Percentiles rank a stretch among this genome's conserved stretches.
Conservation (phyloP, 2,113 vertebrate species). For the Upupa epops region DNA sequence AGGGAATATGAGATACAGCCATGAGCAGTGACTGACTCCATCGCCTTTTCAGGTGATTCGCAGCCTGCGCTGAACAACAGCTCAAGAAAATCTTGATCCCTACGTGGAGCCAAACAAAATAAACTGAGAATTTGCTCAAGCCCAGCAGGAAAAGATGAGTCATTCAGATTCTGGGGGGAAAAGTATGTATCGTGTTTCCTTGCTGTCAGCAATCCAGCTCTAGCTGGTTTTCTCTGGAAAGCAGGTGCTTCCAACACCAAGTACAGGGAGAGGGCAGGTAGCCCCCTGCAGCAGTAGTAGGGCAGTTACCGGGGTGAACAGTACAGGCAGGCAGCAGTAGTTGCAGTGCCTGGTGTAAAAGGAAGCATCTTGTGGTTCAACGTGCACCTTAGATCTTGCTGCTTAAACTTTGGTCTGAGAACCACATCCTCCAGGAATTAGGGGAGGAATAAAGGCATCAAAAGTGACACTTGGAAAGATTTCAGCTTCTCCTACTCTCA, state of each 20-base stretch:
- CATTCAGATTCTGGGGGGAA: slow-evolving; percentile 41
- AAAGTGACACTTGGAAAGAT: background rate
- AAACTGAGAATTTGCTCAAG: slow-evolving; percentile 21
- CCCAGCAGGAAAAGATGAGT: slow-evolving; percentile 56
- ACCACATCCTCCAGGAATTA: background rate
- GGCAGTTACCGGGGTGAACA: too few species aligned
- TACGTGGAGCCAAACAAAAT: slow-evolving; percentile 27
- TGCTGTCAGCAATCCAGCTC: slow-evolving; percentile 14
- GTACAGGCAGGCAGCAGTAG: background rate
- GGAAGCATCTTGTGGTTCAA: background rate
- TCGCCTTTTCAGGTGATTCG: background rate
- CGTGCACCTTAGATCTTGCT: background rate
- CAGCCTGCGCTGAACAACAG: background rate
- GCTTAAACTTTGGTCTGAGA: background rate
- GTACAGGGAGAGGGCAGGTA: background rate
- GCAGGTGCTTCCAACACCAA: slow-evolving; percentile 15
- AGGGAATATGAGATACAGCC: background rate
- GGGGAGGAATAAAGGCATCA: too few species aligned
- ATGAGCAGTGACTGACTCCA: background rate
- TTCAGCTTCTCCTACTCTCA: background rate
- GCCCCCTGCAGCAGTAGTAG: background rate
- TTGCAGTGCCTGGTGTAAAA: background rate
- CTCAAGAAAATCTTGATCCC: background rate
- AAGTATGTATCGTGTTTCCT: slow-evolving; percentile 10
- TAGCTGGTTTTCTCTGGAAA: background rate